Conservation (phyloP, 2,888 invertebrate species). For the Hirtodrosophila trivittata region DNA sequence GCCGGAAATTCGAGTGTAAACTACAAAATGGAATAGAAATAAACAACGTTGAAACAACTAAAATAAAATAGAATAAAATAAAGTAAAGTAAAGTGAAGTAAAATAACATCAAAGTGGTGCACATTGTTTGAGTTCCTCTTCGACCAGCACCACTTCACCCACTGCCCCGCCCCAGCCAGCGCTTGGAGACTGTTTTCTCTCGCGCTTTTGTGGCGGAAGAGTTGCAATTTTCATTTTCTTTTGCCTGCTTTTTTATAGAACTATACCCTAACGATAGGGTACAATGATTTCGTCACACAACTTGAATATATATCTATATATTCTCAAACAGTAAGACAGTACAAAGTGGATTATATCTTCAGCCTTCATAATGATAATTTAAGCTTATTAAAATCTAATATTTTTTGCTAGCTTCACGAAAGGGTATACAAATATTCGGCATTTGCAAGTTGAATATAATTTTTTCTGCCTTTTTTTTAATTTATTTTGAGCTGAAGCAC, state of each 20-base stretch:
- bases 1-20: constrained; percentile 70
- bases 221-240: constrained; percentile 72
- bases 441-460: background rate
- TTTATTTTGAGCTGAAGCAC: constrained; percentile 37
- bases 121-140: constrained; percentile 42
- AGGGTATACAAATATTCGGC: too few species aligned
- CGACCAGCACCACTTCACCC: background rate
- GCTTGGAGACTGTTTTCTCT: background rate
- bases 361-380: too few species aligned
- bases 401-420: too few species aligned
- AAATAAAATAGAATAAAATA: constrained; percentile 13
- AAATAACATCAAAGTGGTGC: constrained; percentile 57
- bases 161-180: background rate
- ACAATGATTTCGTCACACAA: too few species aligned
- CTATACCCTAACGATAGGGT: background rate
- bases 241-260: constrained; percentile 24
- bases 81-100: background rate
- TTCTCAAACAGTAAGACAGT: too few species aligned
- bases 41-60: constrained; percentile 33
- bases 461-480: constrained; percentile 7
- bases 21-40: constrained; percentile 56
- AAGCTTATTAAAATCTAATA: too few species aligned
- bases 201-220: constrained; percentile 54
- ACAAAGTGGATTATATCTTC: too few species aligned
- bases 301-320: too few species aligned